Evolutionary conservation across 2,797 vertebrate genomes (phyloP).

Genomic region (Chelidonichthys spinosus): DNA sequence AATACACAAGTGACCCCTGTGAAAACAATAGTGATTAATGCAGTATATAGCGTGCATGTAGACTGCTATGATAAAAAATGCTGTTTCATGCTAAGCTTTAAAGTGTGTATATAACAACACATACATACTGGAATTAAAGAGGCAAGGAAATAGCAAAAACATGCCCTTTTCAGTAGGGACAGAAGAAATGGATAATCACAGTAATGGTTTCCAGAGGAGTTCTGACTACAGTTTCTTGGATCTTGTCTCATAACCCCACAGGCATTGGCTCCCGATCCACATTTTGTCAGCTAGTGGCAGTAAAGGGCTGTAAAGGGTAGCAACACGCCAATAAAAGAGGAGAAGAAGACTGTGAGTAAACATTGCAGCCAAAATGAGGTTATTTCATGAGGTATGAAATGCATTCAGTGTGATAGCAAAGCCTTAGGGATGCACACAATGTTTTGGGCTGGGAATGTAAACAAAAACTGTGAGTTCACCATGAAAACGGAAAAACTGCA

Average conservation of each 20-base stretch:
- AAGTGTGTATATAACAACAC: background rate
- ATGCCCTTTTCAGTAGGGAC: background rate
- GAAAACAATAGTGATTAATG: background rate
- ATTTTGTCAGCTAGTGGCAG: background rate
- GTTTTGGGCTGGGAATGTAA: no score
- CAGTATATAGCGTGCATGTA: background rate
- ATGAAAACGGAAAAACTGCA: background rate
- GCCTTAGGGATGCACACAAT: background rate
- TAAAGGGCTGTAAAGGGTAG: background rate
- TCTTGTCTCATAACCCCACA: background rate
- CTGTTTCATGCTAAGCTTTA: no score
- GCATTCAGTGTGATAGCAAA: background rate
- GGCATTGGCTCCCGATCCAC: background rate
- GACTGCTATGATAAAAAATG: conserved; percentile 1
- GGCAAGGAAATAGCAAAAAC: background rate
- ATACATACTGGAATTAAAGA: background rate
- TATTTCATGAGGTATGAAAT: background rate
- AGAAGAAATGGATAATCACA: background rate
- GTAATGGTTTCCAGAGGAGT: background rate
- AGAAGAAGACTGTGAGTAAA: background rate
- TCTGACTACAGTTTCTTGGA: background rate
- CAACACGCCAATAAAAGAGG: background rate
- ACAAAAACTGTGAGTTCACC: background rate
- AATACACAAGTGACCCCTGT: background rate
- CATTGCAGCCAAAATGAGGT: background rate